Evolutionary conservation across 2,888 invertebrate species (phyloP).

Genomic region (Tetropium fuscum): DNA sequence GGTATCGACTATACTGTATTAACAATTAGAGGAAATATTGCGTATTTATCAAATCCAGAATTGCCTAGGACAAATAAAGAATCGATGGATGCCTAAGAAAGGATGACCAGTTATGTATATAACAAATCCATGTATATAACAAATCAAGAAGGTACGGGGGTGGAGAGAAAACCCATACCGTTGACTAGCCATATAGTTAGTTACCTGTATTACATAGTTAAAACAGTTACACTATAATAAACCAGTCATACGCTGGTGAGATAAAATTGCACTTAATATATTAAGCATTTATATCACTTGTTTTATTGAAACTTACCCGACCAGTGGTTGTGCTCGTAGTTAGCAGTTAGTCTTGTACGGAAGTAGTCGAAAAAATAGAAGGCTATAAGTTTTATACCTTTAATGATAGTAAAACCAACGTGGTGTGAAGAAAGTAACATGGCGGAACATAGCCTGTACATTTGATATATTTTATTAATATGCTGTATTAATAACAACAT

Average conservation of each 20-base stretch:
- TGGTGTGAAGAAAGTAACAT: constrained; percentile 41
- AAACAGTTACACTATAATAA: constrained; percentile 43
- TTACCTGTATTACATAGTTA: constrained; percentile 37
- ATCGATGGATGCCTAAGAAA: no score
- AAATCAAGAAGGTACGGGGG: constrained; percentile 31
- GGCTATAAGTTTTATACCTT: constrained; percentile 39
- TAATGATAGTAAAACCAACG: constrained; percentile 41
- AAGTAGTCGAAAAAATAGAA: constrained; percentile 43
- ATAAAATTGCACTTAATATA: constrained; percentile 49
- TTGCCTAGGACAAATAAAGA: no score
- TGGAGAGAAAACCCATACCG: constrained; percentile 30
- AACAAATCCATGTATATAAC: background rate
- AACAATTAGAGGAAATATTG: no score
- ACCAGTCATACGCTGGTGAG: constrained; percentile 41
- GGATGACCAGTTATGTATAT: constrained; percentile 9
- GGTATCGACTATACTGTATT: no score
- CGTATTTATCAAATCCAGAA: no score
- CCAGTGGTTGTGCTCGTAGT: constrained; percentile 40
- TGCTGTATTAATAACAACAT: no score
- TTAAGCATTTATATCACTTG: constrained; percentile 46
- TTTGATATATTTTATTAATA: no score
- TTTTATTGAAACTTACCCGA: constrained; percentile 41
- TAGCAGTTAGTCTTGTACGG: constrained; percentile 38
- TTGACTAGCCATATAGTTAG: constrained; percentile 36
- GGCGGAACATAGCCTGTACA: no score